A percentile compares a stretch with the other conserved stretches of the same genome.
These are phyloP conservation scores for Chlamydotis undulata DNA, from an alignment of 2,113 vertebrate species.

Conservation along the genomic window DNA sequence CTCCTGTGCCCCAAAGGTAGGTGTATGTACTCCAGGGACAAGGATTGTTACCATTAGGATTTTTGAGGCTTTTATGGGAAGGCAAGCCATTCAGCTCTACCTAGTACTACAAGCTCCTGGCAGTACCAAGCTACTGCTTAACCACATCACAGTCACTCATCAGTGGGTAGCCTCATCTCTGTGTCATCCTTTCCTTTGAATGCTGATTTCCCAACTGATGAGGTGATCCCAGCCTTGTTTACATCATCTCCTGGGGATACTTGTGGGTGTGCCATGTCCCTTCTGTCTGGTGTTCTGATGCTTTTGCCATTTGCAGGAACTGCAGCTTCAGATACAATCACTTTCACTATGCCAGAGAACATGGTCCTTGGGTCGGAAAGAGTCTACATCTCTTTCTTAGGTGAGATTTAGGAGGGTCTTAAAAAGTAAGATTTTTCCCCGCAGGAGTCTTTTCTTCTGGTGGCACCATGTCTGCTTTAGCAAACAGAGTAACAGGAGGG, in stretches of 20 bases:
- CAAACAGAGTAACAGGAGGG: neutral
- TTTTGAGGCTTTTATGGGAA: neutral
- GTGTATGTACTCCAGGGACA: neutral
- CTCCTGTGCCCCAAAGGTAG: slow-evolving; percentile 61
- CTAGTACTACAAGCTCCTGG: neutral
- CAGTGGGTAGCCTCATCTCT: neutral
- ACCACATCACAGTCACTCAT: neutral
- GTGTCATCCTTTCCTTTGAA: neutral
- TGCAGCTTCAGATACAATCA: slow-evolving; percentile 55
- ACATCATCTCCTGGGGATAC: neutral
- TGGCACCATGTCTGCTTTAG: neutral
- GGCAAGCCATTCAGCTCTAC: neutral
- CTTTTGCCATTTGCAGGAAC: slow-evolving; percentile 32
- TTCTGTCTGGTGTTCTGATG: neutral
- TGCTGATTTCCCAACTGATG: neutral
- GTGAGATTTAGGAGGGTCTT: slow-evolving; percentile 42
- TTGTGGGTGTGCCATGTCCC: neutral
- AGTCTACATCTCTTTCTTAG: slow-evolving; percentile 78
- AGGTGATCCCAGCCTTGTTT: neutral
- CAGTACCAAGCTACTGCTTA: neutral
- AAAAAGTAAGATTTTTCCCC: neutral
- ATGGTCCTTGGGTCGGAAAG: slow-evolving; percentile 77
- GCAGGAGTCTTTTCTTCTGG: neutral
- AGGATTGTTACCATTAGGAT: neutral
- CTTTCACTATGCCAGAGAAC: slow-evolving; percentile 70